Conservation (phyloP, 2,113 vertebrate species). For the Polyodon spathula region DNA sequence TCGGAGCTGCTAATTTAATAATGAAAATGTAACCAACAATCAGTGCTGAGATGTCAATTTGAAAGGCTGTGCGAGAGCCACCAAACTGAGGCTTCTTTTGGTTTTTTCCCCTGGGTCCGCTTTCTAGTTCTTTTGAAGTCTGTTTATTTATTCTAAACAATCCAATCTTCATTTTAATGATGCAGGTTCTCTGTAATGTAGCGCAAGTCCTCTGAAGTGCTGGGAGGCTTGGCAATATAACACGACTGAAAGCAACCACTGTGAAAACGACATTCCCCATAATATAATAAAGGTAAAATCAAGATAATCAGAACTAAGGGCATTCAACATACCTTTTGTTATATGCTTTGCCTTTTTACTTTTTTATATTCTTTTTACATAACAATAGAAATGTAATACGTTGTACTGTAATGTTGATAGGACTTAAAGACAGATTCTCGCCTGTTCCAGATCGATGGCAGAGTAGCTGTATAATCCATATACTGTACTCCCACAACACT, state of each 20-base stretch:
- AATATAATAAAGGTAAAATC: neutral
- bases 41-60: too few relatives aligned
- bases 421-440: neutral
- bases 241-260: neutral
- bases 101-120: slow-evolving; percentile 6
- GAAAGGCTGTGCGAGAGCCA: too few relatives aligned
- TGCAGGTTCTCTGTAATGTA: slow-evolving; percentile 18
- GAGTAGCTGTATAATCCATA: neutral
- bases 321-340: neutral
- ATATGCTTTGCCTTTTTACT: neutral
- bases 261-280: neutral
- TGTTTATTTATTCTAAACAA: slow-evolving; percentile 17
- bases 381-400: neutral
- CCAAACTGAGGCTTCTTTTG: neutral
- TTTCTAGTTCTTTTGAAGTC: slow-evolving; percentile 27
- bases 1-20: slow-evolving; percentile 14
- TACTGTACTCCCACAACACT: neutral
- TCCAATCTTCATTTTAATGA: too few relatives aligned
- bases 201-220: neutral
- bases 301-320: neutral
- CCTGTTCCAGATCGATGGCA: neutral
- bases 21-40: slow-evolving; percentile 2
- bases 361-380: neutral
- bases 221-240: too few relatives aligned
- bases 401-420: neutral